Conservation (phyloP, 1,140 invertebrate species). For the Drosophila truncata region DNA sequence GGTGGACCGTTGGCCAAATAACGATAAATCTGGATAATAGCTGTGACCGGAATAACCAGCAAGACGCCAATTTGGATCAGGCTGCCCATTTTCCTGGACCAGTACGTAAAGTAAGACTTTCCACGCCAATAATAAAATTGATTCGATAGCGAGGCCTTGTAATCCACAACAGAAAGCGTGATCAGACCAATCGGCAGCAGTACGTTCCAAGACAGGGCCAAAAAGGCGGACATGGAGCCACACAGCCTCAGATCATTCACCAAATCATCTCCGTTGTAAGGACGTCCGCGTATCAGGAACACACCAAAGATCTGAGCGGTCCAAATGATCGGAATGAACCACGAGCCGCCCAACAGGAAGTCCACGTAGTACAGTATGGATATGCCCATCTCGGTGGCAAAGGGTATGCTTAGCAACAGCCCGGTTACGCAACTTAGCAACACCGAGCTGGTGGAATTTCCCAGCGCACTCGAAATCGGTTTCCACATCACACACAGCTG, state of each 20-base stretch:
- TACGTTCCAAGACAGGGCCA: constrained; percentile 96
- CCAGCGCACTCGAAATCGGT: constrained; percentile 89
- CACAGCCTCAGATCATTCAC: constrained; percentile 88
- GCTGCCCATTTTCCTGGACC: constrained; percentile 91
- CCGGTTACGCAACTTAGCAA: constrained; percentile 94
- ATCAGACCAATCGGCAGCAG: constrained; percentile 91
- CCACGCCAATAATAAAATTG: constrained; percentile 84
- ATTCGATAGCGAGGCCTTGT: constrained; percentile 79
- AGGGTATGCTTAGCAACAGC: constrained; percentile 93
- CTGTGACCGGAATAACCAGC: constrained; percentile 91
- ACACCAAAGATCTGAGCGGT: constrained; percentile 91
- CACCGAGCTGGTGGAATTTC: constrained; percentile 94
- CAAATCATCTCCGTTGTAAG: constrained; percentile 93
- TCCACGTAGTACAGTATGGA: constrained; percentile 94
- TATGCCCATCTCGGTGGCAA: constrained; percentile 95
- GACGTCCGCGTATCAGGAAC: constrained; percentile 93
- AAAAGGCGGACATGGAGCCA: constrained; percentile 88
- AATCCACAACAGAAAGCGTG: constrained; percentile 86
- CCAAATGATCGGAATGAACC: constrained; percentile 94
- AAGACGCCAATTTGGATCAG: constrained; percentile 92
- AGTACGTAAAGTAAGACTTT: constrained; percentile 90
- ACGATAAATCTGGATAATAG: constrained; percentile 92
- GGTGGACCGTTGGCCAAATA: constrained; percentile 93
- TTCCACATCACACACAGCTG: constrained; percentile 89
- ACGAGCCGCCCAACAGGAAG: constrained; percentile 92